Percentiles rank a stretch among this genome's conserved stretches.
Evolutionary conservation across 2,888 invertebrate genomes (phyloP).

Genomic region (Drosophila mulleri): DNA sequence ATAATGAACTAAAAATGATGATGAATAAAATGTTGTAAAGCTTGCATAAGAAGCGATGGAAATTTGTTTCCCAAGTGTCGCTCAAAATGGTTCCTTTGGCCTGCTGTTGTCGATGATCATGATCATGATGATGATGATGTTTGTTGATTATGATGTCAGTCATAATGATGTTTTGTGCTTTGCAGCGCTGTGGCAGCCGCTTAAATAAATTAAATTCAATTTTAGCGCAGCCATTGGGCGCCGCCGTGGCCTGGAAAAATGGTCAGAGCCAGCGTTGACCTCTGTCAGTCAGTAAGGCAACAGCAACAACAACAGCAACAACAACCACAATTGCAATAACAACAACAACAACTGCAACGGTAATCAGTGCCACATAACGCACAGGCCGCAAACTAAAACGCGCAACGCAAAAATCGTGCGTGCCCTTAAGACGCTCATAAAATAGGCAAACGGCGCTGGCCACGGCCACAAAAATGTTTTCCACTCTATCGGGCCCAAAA

Average conservation of each 20-base stretch:
- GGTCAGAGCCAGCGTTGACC: slow-evolving; percentile 58
- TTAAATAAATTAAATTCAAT: slow-evolving; percentile 77
- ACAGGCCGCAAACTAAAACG: slow-evolving; percentile 73
- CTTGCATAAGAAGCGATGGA: too few relatives aligned
- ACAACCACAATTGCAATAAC: slow-evolving; percentile 7
- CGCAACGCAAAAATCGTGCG: slow-evolving; percentile 80
- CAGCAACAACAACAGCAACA: slow-evolving; percentile 25
- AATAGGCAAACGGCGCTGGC: slow-evolving; percentile 73
- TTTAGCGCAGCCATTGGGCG: slow-evolving; percentile 62
- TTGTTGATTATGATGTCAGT: slow-evolving; percentile 8
- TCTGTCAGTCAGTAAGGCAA: slow-evolving; percentile 47
- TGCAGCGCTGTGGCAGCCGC: slow-evolving; percentile 35
- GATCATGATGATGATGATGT: slow-evolving; percentile 5
- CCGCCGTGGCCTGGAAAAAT: slow-evolving; percentile 54
- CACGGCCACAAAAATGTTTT: slow-evolving; percentile 70
- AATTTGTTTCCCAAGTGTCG: too few relatives aligned
- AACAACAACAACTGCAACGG: slow-evolving; percentile 63
- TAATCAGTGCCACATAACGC: slow-evolving; percentile 80
- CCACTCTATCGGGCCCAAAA: slow-evolving; percentile 55
- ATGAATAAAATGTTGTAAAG: too few relatives aligned
- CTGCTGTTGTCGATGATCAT: slow-evolving; percentile 6
- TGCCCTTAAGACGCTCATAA: slow-evolving; percentile 81
- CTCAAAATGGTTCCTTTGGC: background rate
- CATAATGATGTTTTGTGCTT: slow-evolving; percentile 22
- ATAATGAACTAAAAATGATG: too few relatives aligned